These are phyloP conservation scores for Eupithecia subumbrata DNA, from an alignment of 2,888 invertebrate genomes.

Conservation along the genomic window DNA sequence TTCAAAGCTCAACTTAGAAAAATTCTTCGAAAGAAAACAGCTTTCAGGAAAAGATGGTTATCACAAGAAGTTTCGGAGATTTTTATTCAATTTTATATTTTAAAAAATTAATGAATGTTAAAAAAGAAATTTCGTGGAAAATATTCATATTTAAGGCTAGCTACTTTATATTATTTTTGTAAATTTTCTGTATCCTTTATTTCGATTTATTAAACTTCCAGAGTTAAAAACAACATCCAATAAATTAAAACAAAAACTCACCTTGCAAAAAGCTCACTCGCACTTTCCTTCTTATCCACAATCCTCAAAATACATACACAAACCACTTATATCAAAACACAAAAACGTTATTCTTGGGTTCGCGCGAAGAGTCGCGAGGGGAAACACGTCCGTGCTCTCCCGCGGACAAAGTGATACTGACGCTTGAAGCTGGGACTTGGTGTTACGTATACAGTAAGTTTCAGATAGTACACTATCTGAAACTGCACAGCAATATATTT, in stretches of 20 bases:
- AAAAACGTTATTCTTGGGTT: slow-evolving; percentile 23
- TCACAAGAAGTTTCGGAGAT: neutral
- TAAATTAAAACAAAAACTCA: neutral
- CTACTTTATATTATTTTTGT: neutral
- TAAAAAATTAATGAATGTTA: neutral
- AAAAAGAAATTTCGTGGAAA: neutral
- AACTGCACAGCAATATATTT: no score
- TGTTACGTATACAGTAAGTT: slow-evolving; percentile 12
- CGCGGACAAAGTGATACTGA: slow-evolving; percentile 17
- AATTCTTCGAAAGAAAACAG: neutral
- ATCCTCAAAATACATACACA: neutral
- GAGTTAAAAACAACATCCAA: neutral
- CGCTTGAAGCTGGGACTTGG: neutral
- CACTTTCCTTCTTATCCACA: no score
- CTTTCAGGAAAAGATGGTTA: neutral
- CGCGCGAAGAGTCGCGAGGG: slow-evolving; percentile 15
- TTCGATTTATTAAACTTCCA: neutral
- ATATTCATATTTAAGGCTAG: neutral
- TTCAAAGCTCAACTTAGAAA: neutral
- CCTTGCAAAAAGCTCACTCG: neutral
- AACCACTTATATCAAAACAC: neutral
- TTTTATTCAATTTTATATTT: no score
- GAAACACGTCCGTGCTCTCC: slow-evolving; percentile 13
- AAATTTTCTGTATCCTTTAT: neutral
- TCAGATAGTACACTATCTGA: slow-evolving; percentile 7